These are phyloP conservation scores for Lottia gigantea DNA, from an alignment of 2,888 invertebrate species.

Conservation along the genomic window DNA sequence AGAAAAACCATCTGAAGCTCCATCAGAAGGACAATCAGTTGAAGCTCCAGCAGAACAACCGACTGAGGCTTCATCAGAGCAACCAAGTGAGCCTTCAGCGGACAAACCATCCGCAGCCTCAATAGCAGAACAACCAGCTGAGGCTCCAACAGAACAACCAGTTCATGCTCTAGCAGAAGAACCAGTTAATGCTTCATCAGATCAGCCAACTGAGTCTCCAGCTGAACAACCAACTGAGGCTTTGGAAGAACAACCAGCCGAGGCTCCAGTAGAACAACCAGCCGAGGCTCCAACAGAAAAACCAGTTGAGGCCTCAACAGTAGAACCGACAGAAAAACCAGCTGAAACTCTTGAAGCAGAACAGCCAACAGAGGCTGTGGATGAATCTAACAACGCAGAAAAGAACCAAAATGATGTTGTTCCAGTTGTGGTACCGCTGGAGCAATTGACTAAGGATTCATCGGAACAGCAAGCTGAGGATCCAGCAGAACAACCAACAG, in stretches of 20 bases:
- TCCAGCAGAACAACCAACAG: neutral
- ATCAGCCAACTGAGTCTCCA: neutral
- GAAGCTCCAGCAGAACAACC: neutral
- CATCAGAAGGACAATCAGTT: neutral
- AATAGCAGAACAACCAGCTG: neutral
- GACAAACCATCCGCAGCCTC: neutral
- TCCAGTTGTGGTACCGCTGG: too few relatives aligned
- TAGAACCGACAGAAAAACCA: neutral
- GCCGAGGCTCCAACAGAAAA: neutral
- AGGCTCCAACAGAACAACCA: neutral
- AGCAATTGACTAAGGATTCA: neutral
- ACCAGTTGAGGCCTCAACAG: neutral
- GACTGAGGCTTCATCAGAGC: neutral
- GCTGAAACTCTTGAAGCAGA: too few relatives aligned
- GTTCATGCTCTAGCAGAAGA: neutral
- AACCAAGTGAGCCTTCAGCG: neutral
- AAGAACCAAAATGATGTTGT: too few relatives aligned
- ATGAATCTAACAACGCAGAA: too few relatives aligned
- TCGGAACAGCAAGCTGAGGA: neutral
- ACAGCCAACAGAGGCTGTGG: neutral
- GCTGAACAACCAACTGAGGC: neutral
- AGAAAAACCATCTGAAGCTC: neutral
- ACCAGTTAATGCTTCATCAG: neutral
- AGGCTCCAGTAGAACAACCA: neutral
- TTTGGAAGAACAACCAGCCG: neutral